A percentile compares a stretch with the other conserved stretches of the same genome.
Conservation (phyloP, 2,888 invertebrate genomes). For the Habroteleia sp. region DNA sequence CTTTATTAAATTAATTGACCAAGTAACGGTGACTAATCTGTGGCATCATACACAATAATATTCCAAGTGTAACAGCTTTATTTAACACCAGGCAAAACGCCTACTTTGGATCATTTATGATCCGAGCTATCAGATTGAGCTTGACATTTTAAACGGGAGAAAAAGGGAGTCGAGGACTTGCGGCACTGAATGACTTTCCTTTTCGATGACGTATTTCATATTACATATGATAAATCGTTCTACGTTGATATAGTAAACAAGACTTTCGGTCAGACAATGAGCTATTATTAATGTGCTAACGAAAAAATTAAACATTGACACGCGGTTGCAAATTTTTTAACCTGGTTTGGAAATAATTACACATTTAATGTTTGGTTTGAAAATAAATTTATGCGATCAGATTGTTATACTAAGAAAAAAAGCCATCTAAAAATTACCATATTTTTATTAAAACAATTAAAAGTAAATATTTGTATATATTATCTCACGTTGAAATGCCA, state of each 20-base stretch:
- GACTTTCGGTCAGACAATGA: conserved; percentile 32
- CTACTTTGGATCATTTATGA: conserved; percentile 57
- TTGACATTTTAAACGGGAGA: conserved; percentile 55
- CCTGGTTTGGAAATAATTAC: too few species aligned
- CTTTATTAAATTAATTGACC: conserved; percentile 9
- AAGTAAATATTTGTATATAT: too few species aligned
- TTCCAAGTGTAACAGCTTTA: conserved; percentile 51
- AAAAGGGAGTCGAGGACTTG: conserved; percentile 57
- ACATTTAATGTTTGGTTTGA: too few species aligned
- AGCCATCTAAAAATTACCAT: too few species aligned
- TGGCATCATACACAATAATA: conserved; percentile 35
- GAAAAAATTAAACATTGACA: conserved; percentile 24
- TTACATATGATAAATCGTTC: conserved; percentile 53
- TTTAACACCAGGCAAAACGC: conserved; percentile 39
- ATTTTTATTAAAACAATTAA: too few species aligned
- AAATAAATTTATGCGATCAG: too few species aligned
- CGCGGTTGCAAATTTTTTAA: conserved; percentile 18
- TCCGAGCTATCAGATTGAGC: conserved; percentile 52
- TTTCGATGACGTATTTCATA: conserved; percentile 57
- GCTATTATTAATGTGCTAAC: conserved; percentile 21
- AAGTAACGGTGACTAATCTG: conserved; percentile 23
- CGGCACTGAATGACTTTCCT: conserved; percentile 54
- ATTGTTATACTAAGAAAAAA: too few species aligned
- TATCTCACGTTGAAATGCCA: too few species aligned
- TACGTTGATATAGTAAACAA: conserved; percentile 43